These are phyloP conservation scores for Thymallus thymallus DNA, from an alignment of 2,113 vertebrate species.

Conservation along the genomic window DNA sequence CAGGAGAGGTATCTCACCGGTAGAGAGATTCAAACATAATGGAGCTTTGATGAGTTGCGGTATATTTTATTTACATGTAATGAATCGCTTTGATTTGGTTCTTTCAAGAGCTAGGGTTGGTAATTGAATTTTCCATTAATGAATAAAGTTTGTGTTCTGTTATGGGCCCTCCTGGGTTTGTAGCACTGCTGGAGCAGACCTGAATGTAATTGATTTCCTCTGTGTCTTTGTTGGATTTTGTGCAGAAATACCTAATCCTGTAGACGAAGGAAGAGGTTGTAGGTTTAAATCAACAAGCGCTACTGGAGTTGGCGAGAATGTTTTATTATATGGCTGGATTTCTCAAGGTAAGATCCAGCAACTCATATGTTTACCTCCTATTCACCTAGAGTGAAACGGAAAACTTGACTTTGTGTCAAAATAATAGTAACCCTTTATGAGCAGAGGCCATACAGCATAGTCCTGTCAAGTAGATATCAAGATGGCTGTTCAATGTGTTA, in stretches of 20 bases:
- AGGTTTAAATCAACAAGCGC: neutral
- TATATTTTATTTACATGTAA: slow-evolving; percentile 52
- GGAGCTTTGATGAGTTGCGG: slow-evolving; percentile 39
- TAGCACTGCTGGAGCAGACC: neutral
- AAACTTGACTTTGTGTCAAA: too few relatives aligned
- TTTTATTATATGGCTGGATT: neutral
- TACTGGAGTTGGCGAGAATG: neutral
- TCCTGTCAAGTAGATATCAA: too few relatives aligned
- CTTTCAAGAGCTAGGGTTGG: slow-evolving; percentile 19
- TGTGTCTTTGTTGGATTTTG: slow-evolving; percentile 27
- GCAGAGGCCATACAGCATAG: too few relatives aligned
- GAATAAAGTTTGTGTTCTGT: slow-evolving; percentile 41
- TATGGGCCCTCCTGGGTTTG: neutral
- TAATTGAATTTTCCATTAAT: slow-evolving; percentile 48
- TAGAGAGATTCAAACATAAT: slow-evolving; percentile 45
- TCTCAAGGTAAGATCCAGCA: neutral
- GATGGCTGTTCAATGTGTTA: too few relatives aligned
- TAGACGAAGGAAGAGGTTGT: neutral
- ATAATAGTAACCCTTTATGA: too few relatives aligned
- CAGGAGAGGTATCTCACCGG: slow-evolving; percentile 23
- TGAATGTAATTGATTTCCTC: slow-evolving; percentile 31
- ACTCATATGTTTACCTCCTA: neutral
- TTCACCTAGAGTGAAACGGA: too few relatives aligned
- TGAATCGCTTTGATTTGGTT: slow-evolving; percentile 47
- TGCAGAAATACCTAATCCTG: slow-evolving; percentile 11